Evolutionary conservation across 1,140 invertebrate genomes (phyloP).

Genomic region (Hypsibius dujardini): DNA sequence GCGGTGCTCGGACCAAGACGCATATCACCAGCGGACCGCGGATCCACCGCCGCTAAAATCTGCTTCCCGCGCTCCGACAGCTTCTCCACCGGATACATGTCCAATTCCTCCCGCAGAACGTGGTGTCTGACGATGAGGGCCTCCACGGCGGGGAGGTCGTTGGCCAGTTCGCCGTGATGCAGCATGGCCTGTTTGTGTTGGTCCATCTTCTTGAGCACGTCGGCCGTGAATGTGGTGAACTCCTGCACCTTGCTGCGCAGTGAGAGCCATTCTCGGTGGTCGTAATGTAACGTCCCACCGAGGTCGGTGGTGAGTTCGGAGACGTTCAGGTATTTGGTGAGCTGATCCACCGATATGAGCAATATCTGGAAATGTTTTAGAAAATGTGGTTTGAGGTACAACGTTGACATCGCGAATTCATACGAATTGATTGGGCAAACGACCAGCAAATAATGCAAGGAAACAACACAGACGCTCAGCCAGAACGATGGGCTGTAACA

Average conservation of each 20-base stretch:
- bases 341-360: slow-evolving; percentile 79
- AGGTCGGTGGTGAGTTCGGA: slow-evolving; percentile 77
- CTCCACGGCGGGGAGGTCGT: slow-evolving; percentile 67
- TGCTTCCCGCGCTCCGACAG: slow-evolving; percentile 54
- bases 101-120: slow-evolving; percentile 80
- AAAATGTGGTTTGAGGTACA: too few relatives aligned
- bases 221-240: slow-evolving; percentile 79
- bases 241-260: slow-evolving; percentile 74
- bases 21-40: neutral
- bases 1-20: neutral
- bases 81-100: slow-evolving; percentile 77
- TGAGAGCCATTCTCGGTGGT: slow-evolving; percentile 90
- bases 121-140: slow-evolving; percentile 75
- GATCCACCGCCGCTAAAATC: slow-evolving; percentile 34
- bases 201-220: slow-evolving; percentile 72
- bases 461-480: too few relatives aligned
- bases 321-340: slow-evolving; percentile 74
- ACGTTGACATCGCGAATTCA: too few relatives aligned
- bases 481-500: neutral
- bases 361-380: too few relatives aligned
- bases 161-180: slow-evolving; percentile 67
- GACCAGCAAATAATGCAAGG: slow-evolving; percentile 18
- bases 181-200: slow-evolving; percentile 58
- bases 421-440: slow-evolving; percentile 32
- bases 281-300: slow-evolving; percentile 69